Evolutionary conservation across 2,797 vertebrate genomes (phyloP).

Genomic region (Cyprinella venusta): DNA sequence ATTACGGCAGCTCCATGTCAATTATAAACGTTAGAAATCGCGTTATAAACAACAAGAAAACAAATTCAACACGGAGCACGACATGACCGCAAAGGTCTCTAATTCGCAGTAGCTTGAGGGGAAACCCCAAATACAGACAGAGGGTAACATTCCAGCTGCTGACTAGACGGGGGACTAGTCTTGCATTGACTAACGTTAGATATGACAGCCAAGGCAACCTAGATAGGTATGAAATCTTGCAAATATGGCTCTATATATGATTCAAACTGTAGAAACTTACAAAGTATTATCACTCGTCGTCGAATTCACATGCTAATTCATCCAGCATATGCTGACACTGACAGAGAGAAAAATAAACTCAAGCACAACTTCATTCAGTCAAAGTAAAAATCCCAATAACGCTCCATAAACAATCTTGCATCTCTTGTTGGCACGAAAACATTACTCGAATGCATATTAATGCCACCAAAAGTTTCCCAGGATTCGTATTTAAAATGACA

Average conservation of each 20-base stretch:
- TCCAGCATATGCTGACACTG: not conserved
- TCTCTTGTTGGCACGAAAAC: not conserved
- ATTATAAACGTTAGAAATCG: not conserved
- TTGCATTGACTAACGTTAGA: not conserved
- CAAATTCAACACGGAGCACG: not conserved
- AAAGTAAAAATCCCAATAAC: not conserved
- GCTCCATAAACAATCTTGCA: not conserved
- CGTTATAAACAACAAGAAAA: not conserved
- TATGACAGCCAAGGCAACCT: not conserved
- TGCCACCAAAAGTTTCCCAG: slow-evolving; percentile 18
- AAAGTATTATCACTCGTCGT: not conserved
- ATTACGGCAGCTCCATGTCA: not conserved
- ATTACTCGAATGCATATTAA: slow-evolving; percentile 9
- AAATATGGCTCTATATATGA: not conserved
- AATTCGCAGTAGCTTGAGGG: slow-evolving; percentile 19
- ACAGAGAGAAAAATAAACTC: slow-evolving; percentile 1
- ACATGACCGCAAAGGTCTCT: slow-evolving; percentile 1
- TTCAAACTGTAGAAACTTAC: not conserved
- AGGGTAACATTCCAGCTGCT: slow-evolving; percentile 37
- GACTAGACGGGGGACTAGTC: not conserved
- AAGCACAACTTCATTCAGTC: slow-evolving; percentile 1
- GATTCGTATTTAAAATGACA: slow-evolving; percentile 28
- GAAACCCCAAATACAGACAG: slow-evolving; percentile 44
- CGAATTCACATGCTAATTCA: not conserved
- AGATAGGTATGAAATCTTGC: not conserved